These are phyloP conservation scores for Bombyx huttoni DNA, from an alignment of 2,888 invertebrate species.

Conservation along the genomic window DNA sequence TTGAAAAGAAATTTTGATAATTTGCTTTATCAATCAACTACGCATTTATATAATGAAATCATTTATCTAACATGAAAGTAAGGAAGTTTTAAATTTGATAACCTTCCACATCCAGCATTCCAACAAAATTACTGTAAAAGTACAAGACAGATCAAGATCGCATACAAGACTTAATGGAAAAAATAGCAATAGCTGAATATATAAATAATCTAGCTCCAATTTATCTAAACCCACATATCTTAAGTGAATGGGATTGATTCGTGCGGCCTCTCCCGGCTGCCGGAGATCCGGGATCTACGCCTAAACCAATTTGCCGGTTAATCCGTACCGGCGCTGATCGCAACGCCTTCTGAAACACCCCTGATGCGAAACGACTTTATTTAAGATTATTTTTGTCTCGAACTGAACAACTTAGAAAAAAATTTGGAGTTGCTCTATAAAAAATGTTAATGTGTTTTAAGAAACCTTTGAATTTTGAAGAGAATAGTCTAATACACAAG, in stretches of 20 bases:
- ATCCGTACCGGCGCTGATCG: slow-evolving; percentile 40
- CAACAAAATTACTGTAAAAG: neutral
- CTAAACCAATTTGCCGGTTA: slow-evolving; percentile 60
- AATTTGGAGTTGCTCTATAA: neutral
- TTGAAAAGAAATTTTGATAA: too few species aligned
- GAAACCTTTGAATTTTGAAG: too few species aligned
- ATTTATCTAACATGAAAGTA: too few species aligned
- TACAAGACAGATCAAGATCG: too few species aligned
- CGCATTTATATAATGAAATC: neutral
- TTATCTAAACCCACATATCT: neutral
- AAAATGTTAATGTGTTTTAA: neutral
- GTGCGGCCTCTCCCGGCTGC: slow-evolving; percentile 18
- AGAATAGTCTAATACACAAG: too few species aligned
- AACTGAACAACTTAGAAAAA: neutral
- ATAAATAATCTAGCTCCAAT: neutral
- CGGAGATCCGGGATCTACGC: slow-evolving; percentile 27
- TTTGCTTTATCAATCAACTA: neutral
- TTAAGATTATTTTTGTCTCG: slow-evolving; percentile 3
- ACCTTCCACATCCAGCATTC: too few species aligned
- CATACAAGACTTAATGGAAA: neutral
- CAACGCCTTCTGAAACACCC: slow-evolving; percentile 30
- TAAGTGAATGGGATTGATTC: slow-evolving; percentile 50
- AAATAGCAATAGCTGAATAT: neutral
- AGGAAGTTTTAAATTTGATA: too few species aligned
- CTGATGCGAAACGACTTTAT: neutral